These are phyloP conservation scores for Lepidotrigona ventralis DNA, from an alignment of 1,140 invertebrate genomes.

Conservation along the genomic window DNA sequence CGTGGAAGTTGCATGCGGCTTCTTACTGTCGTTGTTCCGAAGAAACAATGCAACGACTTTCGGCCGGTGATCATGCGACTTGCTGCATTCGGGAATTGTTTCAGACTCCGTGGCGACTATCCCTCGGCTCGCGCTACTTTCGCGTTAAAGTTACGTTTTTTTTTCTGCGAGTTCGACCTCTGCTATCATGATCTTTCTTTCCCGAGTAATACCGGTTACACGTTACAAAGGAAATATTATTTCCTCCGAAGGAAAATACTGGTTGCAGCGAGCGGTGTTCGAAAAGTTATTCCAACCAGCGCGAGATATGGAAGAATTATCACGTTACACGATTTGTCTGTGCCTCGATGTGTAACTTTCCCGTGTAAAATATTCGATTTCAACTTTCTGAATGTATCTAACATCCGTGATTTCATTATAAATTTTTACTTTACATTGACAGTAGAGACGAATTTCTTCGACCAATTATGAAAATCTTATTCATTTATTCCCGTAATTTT, in stretches of 20 bases:
- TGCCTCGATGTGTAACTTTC: not conserved
- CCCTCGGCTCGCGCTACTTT: slow-evolving; percentile 9
- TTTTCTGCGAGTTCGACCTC: not conserved
- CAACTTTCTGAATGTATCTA: too few species aligned
- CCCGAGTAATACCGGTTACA: not conserved
- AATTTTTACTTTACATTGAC: too few species aligned
- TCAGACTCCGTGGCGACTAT: slow-evolving; percentile 45
- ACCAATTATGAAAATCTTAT: too few species aligned
- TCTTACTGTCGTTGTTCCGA: slow-evolving; percentile 5
- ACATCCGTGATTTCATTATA: too few species aligned
- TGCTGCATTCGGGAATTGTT: slow-evolving; percentile 17
- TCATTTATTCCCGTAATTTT: too few species aligned
- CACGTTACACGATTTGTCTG: not conserved
- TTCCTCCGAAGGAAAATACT: not conserved
- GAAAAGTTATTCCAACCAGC: not conserved
- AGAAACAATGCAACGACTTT: slow-evolving; percentile 52
- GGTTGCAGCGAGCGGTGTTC: too few species aligned
- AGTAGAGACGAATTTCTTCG: too few species aligned
- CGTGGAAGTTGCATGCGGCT: slow-evolving; percentile 25
- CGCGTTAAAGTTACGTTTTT: slow-evolving; percentile 1
- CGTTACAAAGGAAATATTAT: not conserved
- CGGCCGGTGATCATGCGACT: slow-evolving; percentile 27
- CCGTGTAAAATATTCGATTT: too few species aligned
- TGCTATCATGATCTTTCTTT: not conserved
- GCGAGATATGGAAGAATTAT: not conserved